These are phyloP conservation scores for Drosophila fuyamai DNA, from an alignment of 1,140 invertebrate genomes.

Conservation along the genomic window DNA sequence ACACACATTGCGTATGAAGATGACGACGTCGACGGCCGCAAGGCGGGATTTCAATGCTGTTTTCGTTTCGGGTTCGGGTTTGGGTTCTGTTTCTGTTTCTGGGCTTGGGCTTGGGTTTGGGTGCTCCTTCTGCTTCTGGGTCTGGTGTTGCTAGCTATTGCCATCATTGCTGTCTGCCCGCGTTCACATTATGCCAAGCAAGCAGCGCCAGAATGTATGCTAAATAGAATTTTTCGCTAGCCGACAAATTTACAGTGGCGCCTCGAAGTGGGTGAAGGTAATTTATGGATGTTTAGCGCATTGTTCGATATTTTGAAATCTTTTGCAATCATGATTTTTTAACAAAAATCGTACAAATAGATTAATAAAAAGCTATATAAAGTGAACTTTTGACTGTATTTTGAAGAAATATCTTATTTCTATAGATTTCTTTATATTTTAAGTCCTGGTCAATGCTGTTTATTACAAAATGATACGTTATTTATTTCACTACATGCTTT, in stretches of 20 bases:
- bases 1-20: constrained; percentile 79
- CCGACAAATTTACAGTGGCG: constrained; percentile 14
- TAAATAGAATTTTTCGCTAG: constrained; percentile 73
- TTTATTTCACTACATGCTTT: too few relatives aligned
- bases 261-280: neutral
- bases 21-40: constrained; percentile 57
- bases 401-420: too few relatives aligned
- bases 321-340: too few relatives aligned
- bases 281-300: neutral
- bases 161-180: constrained; percentile 53
- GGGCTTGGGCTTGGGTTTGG: constrained; percentile 3
- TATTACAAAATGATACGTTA: too few relatives aligned
- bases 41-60: constrained; percentile 64
- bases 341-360: too few relatives aligned
- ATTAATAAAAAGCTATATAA: too few relatives aligned
- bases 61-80: constrained; percentile 15
- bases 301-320: neutral
- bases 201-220: constrained; percentile 78
- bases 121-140: neutral
- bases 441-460: too few relatives aligned
- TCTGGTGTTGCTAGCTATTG: constrained; percentile 8
- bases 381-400: too few relatives aligned
- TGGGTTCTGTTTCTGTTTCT: constrained; percentile 17
- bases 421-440: too few relatives aligned
- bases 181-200: constrained; percentile 69